These are phyloP conservation scores for Coelopa pilipes DNA, from an alignment of 2,888 invertebrate species.

Conservation along the genomic window DNA sequence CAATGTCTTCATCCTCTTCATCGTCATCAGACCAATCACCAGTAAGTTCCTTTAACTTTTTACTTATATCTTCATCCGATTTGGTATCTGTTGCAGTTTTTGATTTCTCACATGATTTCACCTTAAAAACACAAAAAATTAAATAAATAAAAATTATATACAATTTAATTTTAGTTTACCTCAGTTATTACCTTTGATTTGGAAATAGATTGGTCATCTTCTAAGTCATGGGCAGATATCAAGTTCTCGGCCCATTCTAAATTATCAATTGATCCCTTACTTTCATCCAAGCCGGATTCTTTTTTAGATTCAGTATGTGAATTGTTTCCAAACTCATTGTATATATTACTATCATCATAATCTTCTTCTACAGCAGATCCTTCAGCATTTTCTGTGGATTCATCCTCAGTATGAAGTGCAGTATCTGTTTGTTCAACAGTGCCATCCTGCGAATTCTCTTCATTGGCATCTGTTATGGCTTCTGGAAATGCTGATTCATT, in stretches of 20 bases:
- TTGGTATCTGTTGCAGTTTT: constrained; percentile 36
- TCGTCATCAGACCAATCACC: constrained; percentile 67
- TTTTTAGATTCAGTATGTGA: constrained; percentile 38
- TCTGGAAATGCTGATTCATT: constrained; percentile 51
- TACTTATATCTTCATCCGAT: constrained; percentile 58
- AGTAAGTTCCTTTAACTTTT: constrained; percentile 62
- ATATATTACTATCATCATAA: constrained; percentile 59
- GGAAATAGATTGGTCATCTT: constrained; percentile 41
- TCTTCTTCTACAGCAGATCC: constrained; percentile 46
- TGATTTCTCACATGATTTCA: not conserved
- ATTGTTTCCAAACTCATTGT: constrained; percentile 52
- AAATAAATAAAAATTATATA: constrained; percentile 27
- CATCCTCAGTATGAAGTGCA: constrained; percentile 24
- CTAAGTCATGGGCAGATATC: constrained; percentile 60
- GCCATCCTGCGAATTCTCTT: constrained; percentile 38
- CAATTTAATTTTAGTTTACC: constrained; percentile 31
- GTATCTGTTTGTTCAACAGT: constrained; percentile 49
- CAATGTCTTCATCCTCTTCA: constrained; percentile 54
- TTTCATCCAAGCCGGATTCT: constrained; percentile 51
- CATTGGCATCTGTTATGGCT: constrained; percentile 38
- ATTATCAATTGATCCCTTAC: constrained; percentile 61
- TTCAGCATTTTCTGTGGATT: constrained; percentile 44
- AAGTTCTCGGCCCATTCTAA: constrained; percentile 64
- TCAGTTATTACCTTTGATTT: constrained; percentile 23
- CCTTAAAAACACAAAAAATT: constrained; percentile 2